These are phyloP conservation scores for Trissolcus japonicus DNA, from an alignment of 2,888 invertebrate genomes.

Conservation along the genomic window DNA sequence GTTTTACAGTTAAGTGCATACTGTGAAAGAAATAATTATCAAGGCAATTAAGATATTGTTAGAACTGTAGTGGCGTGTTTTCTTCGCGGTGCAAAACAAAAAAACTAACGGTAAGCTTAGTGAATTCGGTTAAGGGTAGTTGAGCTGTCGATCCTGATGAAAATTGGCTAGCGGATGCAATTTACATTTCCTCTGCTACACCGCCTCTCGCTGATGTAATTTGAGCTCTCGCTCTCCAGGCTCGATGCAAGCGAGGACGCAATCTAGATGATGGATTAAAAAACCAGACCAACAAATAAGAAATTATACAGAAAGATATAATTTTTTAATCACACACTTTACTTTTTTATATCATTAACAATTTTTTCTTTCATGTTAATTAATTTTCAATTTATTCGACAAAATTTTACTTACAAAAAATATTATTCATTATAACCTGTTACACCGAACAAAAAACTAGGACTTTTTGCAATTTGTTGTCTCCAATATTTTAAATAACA, in stretches of 20 bases:
- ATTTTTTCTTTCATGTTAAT: too few relatives aligned
- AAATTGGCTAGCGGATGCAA: constrained; percentile 57
- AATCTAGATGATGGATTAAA: constrained; percentile 34
- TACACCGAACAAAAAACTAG: too few relatives aligned
- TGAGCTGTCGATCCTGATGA: constrained; percentile 50
- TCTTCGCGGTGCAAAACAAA: not conserved
- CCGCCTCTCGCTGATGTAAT: constrained; percentile 37
- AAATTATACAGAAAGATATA: not conserved
- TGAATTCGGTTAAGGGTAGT: constrained; percentile 48
- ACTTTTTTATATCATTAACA: too few relatives aligned
- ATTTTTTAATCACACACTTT: too few relatives aligned
- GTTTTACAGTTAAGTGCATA: constrained; percentile 16
- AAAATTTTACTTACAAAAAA: too few relatives aligned
- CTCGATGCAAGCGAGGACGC: constrained; percentile 31
- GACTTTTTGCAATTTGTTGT: too few relatives aligned
- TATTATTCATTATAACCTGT: too few relatives aligned
- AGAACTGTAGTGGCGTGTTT: constrained; percentile 3
- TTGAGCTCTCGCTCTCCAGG: constrained; percentile 51
- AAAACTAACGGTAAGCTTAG: constrained; percentile 30
- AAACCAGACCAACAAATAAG: too few relatives aligned
- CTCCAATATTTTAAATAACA: too few relatives aligned
- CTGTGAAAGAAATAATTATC: constrained; percentile 34
- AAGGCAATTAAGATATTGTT: constrained; percentile 34
- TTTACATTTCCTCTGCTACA: constrained; percentile 48
- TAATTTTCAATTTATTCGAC: too few relatives aligned